Conservation (phyloP, 2,113 vertebrate species). For the Eonycteris spelaea region DNA sequence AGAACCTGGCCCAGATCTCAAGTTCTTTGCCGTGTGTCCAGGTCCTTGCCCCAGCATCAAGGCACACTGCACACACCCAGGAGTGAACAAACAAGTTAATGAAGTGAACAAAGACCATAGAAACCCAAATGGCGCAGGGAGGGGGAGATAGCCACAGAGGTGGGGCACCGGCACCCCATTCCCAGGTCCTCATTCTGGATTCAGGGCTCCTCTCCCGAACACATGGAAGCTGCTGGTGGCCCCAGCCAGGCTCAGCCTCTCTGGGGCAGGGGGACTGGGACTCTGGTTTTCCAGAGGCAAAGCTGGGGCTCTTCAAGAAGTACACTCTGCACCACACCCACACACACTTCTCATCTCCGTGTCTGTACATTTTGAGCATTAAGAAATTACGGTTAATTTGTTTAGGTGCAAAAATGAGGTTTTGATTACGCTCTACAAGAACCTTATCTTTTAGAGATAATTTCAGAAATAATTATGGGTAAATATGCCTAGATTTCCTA, state of each 20-base stretch:
- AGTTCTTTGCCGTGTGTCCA: not conserved
- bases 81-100: not conserved
- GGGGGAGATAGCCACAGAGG: not conserved
- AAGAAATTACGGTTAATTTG: not conserved
- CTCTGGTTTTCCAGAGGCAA: not conserved
- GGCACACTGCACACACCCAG: not conserved
- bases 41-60: not conserved
- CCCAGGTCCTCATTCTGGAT: not conserved
- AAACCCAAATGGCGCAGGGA: not conserved
- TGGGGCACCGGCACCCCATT: not conserved
- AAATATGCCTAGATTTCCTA: not conserved
- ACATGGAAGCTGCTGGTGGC: not conserved
- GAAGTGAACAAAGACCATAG: not conserved
- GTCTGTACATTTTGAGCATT: not conserved
- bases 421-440: not conserved
- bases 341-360: accelerated
- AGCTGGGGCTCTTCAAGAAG: not conserved
- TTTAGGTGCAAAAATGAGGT: not conserved
- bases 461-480: not conserved
- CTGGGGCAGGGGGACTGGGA: not conserved
- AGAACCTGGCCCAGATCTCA: constrained; percentile 51
- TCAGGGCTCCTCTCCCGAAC: no score
- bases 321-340: not conserved
- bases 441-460: not conserved
- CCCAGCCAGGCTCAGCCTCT: not conserved